Percentiles rank a stretch among this genome's conserved stretches.
Evolutionary conservation across 2,797 vertebrate genomes (phyloP).

Genomic region (Dipus sagitta): DNA sequence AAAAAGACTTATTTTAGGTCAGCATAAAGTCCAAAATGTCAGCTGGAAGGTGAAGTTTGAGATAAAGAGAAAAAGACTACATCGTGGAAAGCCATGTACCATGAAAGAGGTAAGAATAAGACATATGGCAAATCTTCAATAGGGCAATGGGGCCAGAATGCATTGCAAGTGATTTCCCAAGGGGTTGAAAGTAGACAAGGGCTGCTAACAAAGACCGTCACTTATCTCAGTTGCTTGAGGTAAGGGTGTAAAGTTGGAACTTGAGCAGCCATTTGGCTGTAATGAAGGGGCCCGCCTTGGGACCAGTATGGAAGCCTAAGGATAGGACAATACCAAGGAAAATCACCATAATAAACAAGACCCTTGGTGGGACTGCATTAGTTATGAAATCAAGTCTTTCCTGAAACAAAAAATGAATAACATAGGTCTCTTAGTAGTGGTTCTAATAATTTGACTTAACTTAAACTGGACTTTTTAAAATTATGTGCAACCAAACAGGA

Average conservation of each 20-base stretch:
- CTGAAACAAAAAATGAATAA: conserved; percentile 15
- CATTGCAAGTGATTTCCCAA: conserved; percentile 14
- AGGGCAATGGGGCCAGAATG: neutral
- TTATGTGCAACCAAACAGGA: conserved; percentile 16
- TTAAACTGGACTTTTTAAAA: conserved; percentile 49
- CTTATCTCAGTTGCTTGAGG: neutral
- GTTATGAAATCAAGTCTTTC: neutral
- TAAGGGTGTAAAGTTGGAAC: conserved; percentile 3
- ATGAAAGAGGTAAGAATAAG: conserved; percentile 27
- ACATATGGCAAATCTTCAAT: neutral
- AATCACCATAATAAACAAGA: neutral
- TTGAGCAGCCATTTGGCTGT: conserved; percentile 7
- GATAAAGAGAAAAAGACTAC: conserved; percentile 8
- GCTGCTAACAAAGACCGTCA: neutral
- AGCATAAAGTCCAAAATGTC: neutral
- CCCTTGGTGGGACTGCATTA: neutral
- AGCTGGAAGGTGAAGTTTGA: conserved; percentile 25
- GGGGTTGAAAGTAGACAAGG: neutral
- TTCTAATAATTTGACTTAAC: conserved; percentile 49
- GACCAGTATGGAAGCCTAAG: neutral
- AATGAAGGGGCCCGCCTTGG: neutral
- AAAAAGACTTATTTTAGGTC: conserved; percentile 19
- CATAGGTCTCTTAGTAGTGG: neutral
- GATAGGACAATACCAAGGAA: neutral
- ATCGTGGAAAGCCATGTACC: neutral